Evolutionary conservation across 2,888 invertebrate genomes (phyloP), one percentile per base, ranked within the genome.

Genomic region (Cantharis flavilabris): DNA sequence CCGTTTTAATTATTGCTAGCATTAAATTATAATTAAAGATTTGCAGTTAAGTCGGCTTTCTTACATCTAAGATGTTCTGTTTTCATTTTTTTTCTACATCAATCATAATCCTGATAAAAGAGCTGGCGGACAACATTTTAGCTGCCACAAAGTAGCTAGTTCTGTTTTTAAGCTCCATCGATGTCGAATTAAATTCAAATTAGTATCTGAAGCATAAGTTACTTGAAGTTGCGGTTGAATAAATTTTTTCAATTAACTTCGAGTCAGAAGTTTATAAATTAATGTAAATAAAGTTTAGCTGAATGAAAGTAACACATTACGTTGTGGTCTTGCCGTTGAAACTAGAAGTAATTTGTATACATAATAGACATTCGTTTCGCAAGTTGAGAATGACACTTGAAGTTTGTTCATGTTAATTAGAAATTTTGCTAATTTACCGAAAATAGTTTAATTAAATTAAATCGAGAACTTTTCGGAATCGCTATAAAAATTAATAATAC

Each of bases 271-370:
- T 74, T 70, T 71, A 71, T 74, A 74, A 77, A 77, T 74, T 73
- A 77, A 77, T 77, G 74, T 73, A 77, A 77, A 77, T 77, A 71
- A 74, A 77, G 77, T 77, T 77, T 71, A 74, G 71, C 73, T 18
- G 71, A 71, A 71, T 74, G 69, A 77, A 72, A 77, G 77, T 71
- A 74, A 77, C 77, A 74, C 74, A 74, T 77, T 74, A 77, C 74
- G 73, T 72, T 74, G 77, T 64, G 77, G 77, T 33, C 63, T 64
- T 33, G 62, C 73, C 74, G 77, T 63, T 33, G 69, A 49, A 73
- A 67, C 71, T 74, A 64, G 65, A 64, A 77, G 77, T 71, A 77
- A 77, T 77, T 77, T 71, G 73, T 77, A 74, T 71, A 74, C 69
- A 72, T 70, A 76, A 76, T 69, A 76, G 72, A 69, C 72, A 72